Conservation (phyloP, 2,113 vertebrate genomes). For the Oncorhynchus tshawytscha region DNA sequence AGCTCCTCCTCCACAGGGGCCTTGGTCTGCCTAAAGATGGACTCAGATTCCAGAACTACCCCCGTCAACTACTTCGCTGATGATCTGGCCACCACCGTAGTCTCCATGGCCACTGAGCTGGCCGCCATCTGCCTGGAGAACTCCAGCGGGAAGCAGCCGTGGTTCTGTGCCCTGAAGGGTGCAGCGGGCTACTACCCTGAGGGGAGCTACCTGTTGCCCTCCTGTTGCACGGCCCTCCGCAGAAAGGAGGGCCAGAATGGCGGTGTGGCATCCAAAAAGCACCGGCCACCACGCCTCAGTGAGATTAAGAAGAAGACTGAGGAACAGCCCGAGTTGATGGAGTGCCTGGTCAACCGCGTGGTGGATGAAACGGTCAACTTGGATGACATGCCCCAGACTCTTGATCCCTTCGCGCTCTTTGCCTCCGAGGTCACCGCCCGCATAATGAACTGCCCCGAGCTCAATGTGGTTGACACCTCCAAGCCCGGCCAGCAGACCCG, state of each 20-base stretch:
- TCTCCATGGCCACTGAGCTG: constrained; percentile 98
- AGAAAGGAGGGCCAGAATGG: constrained; percentile 82
- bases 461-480: constrained; percentile 82
- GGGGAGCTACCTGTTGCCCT: constrained; percentile 78
- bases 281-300: constrained; percentile 90
- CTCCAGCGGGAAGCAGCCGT: constrained; percentile 92
- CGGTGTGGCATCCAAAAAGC: constrained; percentile 78
- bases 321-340: constrained; percentile 95
- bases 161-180: constrained; percentile 93
- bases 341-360: constrained; percentile 91
- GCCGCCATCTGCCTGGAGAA: constrained; percentile 97
- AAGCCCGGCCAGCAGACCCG: constrained; percentile 84
- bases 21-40: constrained; percentile 65
- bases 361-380: constrained; percentile 90
- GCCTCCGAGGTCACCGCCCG: constrained; percentile 91
- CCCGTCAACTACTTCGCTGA: constrained; percentile 90
- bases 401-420: constrained; percentile 86
- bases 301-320: constrained; percentile 98
- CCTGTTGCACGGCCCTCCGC: constrained; percentile 77
- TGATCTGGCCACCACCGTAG: constrained; percentile 91
- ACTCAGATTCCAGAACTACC: constrained; percentile 76
- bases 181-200: constrained; percentile 46
- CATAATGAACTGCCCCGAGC: constrained; percentile 91
- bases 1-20: constrained; percentile 64
- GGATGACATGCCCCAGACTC: constrained; percentile 77